Evolutionary conservation across 2,888 invertebrate species (phyloP), one percentile per base, ranked within the genome.

Genomic region (Bombyx huttoni): DNA sequence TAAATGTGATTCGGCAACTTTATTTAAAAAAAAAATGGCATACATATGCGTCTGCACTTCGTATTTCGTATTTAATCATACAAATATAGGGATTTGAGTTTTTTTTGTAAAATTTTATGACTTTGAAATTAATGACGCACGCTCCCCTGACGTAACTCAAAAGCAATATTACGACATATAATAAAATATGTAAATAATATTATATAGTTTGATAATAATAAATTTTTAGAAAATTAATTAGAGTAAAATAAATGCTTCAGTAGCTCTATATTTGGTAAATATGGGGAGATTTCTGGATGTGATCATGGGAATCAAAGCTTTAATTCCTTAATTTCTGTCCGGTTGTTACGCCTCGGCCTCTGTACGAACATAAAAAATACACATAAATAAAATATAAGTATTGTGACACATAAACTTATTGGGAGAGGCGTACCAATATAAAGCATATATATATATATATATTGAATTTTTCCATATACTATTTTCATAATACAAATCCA

Each of bases 81-180:
- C 72, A 73, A 69, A 40, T 40, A 40, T 84, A 85, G 84, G 76
- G 75, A 84, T 85, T 84, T 81, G 83, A 86, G 73, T 78, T 81
- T 81, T 82, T 75, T 79, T 82, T 74, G 82, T 74, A 40, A 6
- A 10, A 84, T 78, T 83, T 78, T 73, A 80, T 71, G 75, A 81
- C 69, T 77, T 78, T 78, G 72, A 65, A 80, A 75, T 71, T 78
- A 73, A 80, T 65, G 76, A 79, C 72, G 84, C 86, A 86, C 86
- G 82, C 84, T 83, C 87, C 87, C 86, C 86, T 74, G 80, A 81
- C 75, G 80, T 83, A 85, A 87, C 76, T 82, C 78, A 82, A 86
- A 88, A 88, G 88, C 88, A 88, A 88, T 88, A 88, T 77, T 85
- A 86, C 78, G 87, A 87, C 84, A 87, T 86, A 87, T 86, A 88